phyloP scores from a whole-genome alignment of 2,113 vertebrate genomes.

The Hydropotes inermis region DNA sequence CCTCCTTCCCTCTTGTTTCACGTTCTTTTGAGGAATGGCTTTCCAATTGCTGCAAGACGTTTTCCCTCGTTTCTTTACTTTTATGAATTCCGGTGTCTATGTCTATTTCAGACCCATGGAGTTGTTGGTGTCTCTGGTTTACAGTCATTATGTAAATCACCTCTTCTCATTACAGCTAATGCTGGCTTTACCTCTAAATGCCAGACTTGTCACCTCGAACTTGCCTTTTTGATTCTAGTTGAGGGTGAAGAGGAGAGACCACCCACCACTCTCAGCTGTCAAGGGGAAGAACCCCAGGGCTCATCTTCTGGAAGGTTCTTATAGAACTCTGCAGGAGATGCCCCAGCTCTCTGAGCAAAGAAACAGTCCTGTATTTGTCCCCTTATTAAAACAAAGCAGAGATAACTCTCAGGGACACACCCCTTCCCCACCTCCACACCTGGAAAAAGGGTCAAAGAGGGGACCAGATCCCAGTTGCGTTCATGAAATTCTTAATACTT shows the following conservation, averaged over 20 bases:
- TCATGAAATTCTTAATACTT: background rate
- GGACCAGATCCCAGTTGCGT: background rate
- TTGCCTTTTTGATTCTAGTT: accelerated
- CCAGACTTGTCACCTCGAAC: background rate
- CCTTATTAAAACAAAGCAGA: background rate
- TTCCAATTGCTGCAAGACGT: background rate
- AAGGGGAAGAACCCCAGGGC: background rate
- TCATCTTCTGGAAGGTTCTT: background rate
- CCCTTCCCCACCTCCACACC: accelerated
- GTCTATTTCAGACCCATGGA: background rate
- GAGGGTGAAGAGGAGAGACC: background rate
- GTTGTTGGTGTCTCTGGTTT: accelerated
- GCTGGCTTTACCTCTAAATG: background rate
- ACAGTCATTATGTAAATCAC: accelerated
- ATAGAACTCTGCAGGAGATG: accelerated
- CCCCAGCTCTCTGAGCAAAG: background rate
- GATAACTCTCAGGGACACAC: background rate
- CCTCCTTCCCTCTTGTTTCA: background rate
- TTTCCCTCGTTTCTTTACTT: accelerated
- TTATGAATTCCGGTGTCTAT: background rate
- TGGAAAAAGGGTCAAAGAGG: no score
- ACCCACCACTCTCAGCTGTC: background rate
- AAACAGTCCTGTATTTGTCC: background rate
- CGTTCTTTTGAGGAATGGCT: background rate
- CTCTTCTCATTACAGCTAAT: accelerated